Base-by-base conservation (phyloP, 1,140 invertebrate species). In the Trichoplusia ni region DNA sequence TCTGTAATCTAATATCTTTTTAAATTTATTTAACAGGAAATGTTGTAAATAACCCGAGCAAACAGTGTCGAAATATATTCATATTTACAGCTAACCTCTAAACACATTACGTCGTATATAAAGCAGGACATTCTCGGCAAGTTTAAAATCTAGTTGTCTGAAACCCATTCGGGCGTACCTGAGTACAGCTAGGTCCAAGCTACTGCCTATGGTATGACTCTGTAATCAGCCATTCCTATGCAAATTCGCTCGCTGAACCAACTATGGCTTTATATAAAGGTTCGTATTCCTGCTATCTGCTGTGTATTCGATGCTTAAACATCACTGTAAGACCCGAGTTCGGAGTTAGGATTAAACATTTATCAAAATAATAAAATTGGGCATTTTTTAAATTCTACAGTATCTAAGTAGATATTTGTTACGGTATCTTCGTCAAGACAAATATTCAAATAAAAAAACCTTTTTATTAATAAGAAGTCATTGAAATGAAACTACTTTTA, bases 161-260 rank as follows among this genome's bases (percentile, higher is more conserved):
- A 54, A 27, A 61, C 27, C 62, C 56, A 73, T 72, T 71, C 47
- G 54, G 65, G 62, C 25, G 53, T 81, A 81, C 78, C 82, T 82
- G 77, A 67, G 72, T 79, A 75, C 73, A 79, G 69, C 83, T 78
- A 77, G 78, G 74, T 82, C 81, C 77, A 65, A 27, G 37, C 62
- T 60, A 60, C 64, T 65, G 84, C 82, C 84, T 85, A 86, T 81
- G 76, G 75, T 82, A 75, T 75, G 69, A 75, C 78, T 81, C 82
- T 78, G 77, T 84, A 86, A 89, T 89, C 86, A 82, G 79, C 86
- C 84, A 89, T 89, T 89, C 86, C 86, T 82, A 86, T 89, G 86
- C 84, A 86, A 86, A 89, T 89, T 84, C 82, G 72, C 71, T 79
- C 78, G 74, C 84, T 85, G 81, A 79, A 86, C 80, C 86, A 82